These are phyloP conservation scores for Brachypterus glaber DNA, from an alignment of 2,888 invertebrate genomes.

Conservation along the genomic window DNA sequence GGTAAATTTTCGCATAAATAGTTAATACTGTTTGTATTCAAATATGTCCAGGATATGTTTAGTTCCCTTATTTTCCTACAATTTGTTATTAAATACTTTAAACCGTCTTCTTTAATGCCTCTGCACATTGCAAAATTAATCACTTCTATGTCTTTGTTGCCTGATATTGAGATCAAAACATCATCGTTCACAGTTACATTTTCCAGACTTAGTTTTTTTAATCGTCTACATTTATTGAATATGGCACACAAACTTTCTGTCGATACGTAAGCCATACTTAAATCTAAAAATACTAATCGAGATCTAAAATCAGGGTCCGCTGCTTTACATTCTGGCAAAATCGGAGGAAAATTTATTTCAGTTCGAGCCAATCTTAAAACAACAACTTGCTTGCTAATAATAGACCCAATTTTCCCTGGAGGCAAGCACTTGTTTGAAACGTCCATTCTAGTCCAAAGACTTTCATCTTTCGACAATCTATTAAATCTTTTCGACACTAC, in stretches of 20 bases:
- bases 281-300: slow-evolving; percentile 74
- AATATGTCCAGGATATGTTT: slow-evolving; percentile 75
- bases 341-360: slow-evolving; percentile 55
- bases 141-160: slow-evolving; percentile 60
- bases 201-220: slow-evolving; percentile 80
- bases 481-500: slow-evolving; percentile 72
- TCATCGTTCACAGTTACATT: slow-evolving; percentile 55
- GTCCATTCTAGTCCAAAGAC: slow-evolving; percentile 78
- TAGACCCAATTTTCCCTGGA: slow-evolving; percentile 60
- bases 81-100: slow-evolving; percentile 52
- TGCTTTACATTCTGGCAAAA: slow-evolving; percentile 38
- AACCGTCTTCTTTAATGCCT: slow-evolving; percentile 56
- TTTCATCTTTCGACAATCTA: slow-evolving; percentile 70
- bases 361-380: slow-evolving; percentile 71
- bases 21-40: slow-evolving; percentile 51
- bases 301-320: slow-evolving; percentile 40
- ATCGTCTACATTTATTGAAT: slow-evolving; percentile 55
- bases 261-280: slow-evolving; percentile 69
- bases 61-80: slow-evolving; percentile 55
- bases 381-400: slow-evolving; percentile 67
- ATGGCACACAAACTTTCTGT: slow-evolving; percentile 46
- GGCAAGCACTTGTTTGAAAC: slow-evolving; percentile 60
- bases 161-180: slow-evolving; percentile 58
- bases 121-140: slow-evolving; percentile 77
- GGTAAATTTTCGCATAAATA: slow-evolving; percentile 55